Evolutionary conservation across 2,888 invertebrate species (phyloP), one percentile per base, ranked within the genome.

Genomic region (Eristalis intricaria): DNA sequence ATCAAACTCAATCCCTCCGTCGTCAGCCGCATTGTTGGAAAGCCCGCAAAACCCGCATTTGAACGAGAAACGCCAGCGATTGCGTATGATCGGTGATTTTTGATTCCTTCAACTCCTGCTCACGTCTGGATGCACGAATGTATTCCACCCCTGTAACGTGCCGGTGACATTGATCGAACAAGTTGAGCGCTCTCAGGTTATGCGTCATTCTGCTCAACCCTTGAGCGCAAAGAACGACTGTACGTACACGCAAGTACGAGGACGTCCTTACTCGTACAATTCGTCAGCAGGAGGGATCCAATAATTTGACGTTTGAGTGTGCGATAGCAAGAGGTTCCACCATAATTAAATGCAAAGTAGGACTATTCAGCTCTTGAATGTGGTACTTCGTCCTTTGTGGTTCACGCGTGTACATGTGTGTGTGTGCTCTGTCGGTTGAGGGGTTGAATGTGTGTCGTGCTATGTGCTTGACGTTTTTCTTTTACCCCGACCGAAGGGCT

Each of bases 311-410:
- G 58, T 69, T 38, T 75, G 70, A 70, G 58, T 64, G 64, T 82
- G 63, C 26, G 38, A 70, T 32, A 75, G 63, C 19, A 69, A 71
- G 64, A 79, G 64, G 71, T 84, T 80, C 84, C 81, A 84, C 80
- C 70, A 77, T 88, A 84, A 84, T 88, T 88, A 74, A 88, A 88
- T 88, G 88, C 88, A 88, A 88, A 88, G 56, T 81, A 88, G 84
- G 73, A 66, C 64, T 73, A 65, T 79, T 69, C n/a, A 38, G 50
- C 19, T 50, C 50, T 19, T n/a, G 50, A 50, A 50, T 50, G 19
- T 50, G 19, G 50, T 50, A n/a, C 50, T 73, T 56, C n/a, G 23
- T 79, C 64, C 40, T 43, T 65, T 70, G 26, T 40, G 50, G 26
- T 40, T 29, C 26, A 4, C n/a, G 22, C 61, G 32, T 89, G 61